Base-by-base conservation (phyloP, 1,140 invertebrate species). In the Helicoverpa zea region DNA sequence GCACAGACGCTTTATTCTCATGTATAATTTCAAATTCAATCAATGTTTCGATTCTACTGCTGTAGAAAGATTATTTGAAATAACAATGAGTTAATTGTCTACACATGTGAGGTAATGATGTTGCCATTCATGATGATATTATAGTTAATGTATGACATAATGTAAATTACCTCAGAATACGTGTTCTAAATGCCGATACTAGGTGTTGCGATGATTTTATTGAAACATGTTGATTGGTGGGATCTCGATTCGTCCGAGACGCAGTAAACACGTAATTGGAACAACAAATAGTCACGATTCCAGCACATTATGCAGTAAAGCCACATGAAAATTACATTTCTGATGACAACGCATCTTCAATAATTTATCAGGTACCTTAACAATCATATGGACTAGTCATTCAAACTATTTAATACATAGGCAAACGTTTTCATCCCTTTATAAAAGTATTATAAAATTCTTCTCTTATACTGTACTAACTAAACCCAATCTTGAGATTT, bases 131-230 rank as follows among this genome's bases (percentile, higher is more conserved):
- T 23, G 51, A 75, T 18, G 35, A 43, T 29, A 73, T 30, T 18
- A 58, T 63, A 77, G 29, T 64, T 18, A 9, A 43, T 66, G 23
- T 64, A 63, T 73, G 59, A 73, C 30, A 73, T 81, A 79, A 78
- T 78, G 51, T 73, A 83, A 89, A 86, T 87, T 83, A 80, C 83
- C 81, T 88, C 86, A 85, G 83, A 86, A 75, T 87, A 88, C 86
- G 88, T 89, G 88, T 74, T 81, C 79, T 58, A 59, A 80, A 82
- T 84, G 73, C 58, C 51, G 74, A 84, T 75, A 79, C 23, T 52
- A 64, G 30, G 23, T 80, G 35, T 74, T 74, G 68, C 75, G 68
- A 74, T 51, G 49, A 64, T 64, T 64, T 68, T 66, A 83, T 77
- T 78, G 78, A 82, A 80, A 87, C 84, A 85, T 77, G 81, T 56